Evolutionary conservation across 2,888 invertebrate species (phyloP), one percentile per base, ranked within the genome.

Genomic region (Dioctria linearis): DNA sequence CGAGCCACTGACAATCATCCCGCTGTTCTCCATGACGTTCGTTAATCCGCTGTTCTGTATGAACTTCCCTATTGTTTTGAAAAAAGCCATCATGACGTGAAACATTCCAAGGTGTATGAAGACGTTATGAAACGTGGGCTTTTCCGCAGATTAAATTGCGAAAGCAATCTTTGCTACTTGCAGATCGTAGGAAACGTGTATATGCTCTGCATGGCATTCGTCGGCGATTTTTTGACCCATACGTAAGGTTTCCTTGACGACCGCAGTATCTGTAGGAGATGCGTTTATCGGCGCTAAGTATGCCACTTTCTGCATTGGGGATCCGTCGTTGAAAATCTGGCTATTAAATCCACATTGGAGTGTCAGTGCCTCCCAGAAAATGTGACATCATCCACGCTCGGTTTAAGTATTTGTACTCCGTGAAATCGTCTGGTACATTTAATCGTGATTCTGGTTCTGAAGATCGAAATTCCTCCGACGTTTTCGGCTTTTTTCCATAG

Each of bases 271-370:
- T 39, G 86, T 87, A 13, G 86, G 86, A 67, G 86, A 86, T 65
- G 80, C 82, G 81, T 87, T 86, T 51, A 86, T 86, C n/a, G 85
- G 85, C 13, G 85, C 84, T 4, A 86, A 81, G 83, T 87, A 86
- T 40, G n/a, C n/a, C n/a, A n/a, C n/a, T n/a, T n/a, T n/a, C n/a
- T n/a, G n/a, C n/a, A n/a, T n/a, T n/a, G n/a, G n/a, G n/a, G n/a
- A n/a, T n/a, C n/a, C n/a, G n/a, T n/a, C n/a, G n/a, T n/a, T n/a
- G n/a, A n/a, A n/a, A n/a, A n/a, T n/a, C n/a, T n/a, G n/a, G n/a
- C n/a, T n/a, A n/a, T n/a, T n/a, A n/a, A n/a, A n/a, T n/a, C n/a
- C n/a, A n/a, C n/a, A n/a, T n/a, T n/a, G n/a, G n/a, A n/a, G n/a
- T n/a, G n/a, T n/a, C n/a, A n/a, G 25, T 9, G 9, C 13, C 25